Conservation (phyloP, 2,888 invertebrate species). For the Ferrisia virgata region DNA sequence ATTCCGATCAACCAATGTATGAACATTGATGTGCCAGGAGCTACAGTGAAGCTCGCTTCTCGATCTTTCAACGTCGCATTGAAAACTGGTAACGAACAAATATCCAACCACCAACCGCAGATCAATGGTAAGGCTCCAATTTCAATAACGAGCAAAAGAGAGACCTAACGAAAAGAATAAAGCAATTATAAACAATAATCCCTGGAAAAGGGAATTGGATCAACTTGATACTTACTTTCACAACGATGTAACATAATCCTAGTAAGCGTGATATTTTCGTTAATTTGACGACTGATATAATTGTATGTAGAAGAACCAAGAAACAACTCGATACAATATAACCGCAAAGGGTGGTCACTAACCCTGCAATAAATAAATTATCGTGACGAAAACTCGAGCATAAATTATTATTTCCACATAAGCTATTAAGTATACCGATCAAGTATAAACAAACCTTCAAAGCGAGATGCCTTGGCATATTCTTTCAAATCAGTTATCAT, state of each 20-base stretch:
- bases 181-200: not conserved
- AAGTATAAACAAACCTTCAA: slow-evolving; percentile 66
- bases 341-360: slow-evolving; percentile 87
- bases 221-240: slow-evolving; percentile 56
- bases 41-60: slow-evolving; percentile 71
- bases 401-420: too few relatives aligned
- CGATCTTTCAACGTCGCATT: slow-evolving; percentile 85
- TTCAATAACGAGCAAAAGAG: slow-evolving; percentile 91
- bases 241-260: slow-evolving; percentile 88
- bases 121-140: slow-evolving; percentile 94
- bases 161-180: slow-evolving; percentile 63
- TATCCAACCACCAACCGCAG: slow-evolving; percentile 99
- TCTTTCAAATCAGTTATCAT: slow-evolving; percentile 67
- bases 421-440: not conserved
- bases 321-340: slow-evolving; percentile 83
- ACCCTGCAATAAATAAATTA: slow-evolving; percentile 50
- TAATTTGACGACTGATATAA: slow-evolving; percentile 77
- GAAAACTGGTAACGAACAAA: slow-evolving; percentile 90
- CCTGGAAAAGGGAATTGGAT: not conserved
- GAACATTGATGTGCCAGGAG: slow-evolving; percentile 95
- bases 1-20: slow-evolving; percentile 99
- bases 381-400: not conserved
- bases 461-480: slow-evolving; percentile 72
- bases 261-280: slow-evolving; percentile 78
- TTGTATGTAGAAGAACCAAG: slow-evolving; percentile 77